Base-by-base conservation (phyloP, 1,140 invertebrate genomes). In the Agrypnia vestita region DNA sequence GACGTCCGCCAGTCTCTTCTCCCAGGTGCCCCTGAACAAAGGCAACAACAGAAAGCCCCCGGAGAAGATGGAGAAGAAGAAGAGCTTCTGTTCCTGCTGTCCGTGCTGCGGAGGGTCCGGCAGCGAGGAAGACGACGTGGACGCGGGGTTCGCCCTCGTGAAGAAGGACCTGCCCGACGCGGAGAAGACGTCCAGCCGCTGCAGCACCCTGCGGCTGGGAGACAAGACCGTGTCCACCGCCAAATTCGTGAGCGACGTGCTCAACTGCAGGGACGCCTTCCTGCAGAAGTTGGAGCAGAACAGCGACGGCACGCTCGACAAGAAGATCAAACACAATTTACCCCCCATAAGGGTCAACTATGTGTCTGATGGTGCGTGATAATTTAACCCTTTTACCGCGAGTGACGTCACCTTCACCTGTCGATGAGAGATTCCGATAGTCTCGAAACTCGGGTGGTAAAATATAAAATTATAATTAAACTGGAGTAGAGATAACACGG, bases 111-210 rank as follows among this genome's bases (percentile, higher is more conserved):
- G 79, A 47, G 77, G 43, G n/a, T 51, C 71, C n/a, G 75, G 81
- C 7, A 19, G 86, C 62, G 85, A 86, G 62, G 86, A 87, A 61
- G 86, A 89, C 53, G 88, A 88, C 61, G 88, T 90, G 19, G 88
- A 90, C 77, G 86, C 84, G 73, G 88, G 87, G 81, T 87, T 88
- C 79, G 86, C 86, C 4, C 84, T 88, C 56, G 87, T 88, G 55
- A 86, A 86, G 46, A 76, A 85, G 71, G 86, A 89, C 76, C 84
- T 44, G 10, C 56, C 75, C 46, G 78, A 76, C 11, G 61, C 0
- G 15, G 74, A 46, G 10, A 64, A 82, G 17, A 74, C 77, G 10
- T 11, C 62, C 0, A 82, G 77, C 25, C 81, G 62, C 43, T 67
- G 55, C 53, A 83, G 78, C 67, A 81, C 79, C 7, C 56, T 81